Conservation (phyloP, 2,888 invertebrate species). For the Ichneumoninae sp. region DNA sequence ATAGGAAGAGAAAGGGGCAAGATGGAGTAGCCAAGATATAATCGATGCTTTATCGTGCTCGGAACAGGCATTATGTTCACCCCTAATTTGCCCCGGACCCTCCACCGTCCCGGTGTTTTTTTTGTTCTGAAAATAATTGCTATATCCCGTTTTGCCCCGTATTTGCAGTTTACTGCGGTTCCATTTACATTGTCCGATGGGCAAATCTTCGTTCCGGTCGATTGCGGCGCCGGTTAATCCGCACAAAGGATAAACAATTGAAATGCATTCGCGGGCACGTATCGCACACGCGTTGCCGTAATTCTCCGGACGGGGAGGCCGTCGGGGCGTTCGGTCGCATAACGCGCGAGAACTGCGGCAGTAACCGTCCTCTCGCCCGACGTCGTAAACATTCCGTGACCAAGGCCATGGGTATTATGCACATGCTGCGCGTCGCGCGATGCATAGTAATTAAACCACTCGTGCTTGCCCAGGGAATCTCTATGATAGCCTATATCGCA, state of each 20-base stretch:
- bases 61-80: too few relatives aligned
- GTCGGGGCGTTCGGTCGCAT: conserved; percentile 7
- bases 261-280: conserved; percentile 27
- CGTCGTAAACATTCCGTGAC: conserved; percentile 65
- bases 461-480: conserved; percentile 26
- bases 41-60: too few relatives aligned
- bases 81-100: too few relatives aligned
- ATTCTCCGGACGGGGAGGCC: conserved; percentile 14
- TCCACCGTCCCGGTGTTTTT: too few relatives aligned
- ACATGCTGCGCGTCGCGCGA: conserved; percentile 28
- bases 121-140: not conserved
- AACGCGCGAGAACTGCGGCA: conserved; percentile 14
- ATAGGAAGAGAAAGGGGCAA: too few relatives aligned
- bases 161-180: not conserved
- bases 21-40: too few relatives aligned
- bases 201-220: conserved; percentile 26
- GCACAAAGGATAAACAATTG: conserved; percentile 29
- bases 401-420: conserved; percentile 59
- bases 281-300: conserved; percentile 33
- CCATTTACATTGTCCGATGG: not conserved
- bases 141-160: not conserved
- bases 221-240: not conserved
- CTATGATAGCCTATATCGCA: not conserved
- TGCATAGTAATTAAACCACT: conserved; percentile 56
- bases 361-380: conserved; percentile 15